Evolutionary conservation across 2,888 invertebrate species (phyloP).

Genomic region (Heliconius sara): DNA sequence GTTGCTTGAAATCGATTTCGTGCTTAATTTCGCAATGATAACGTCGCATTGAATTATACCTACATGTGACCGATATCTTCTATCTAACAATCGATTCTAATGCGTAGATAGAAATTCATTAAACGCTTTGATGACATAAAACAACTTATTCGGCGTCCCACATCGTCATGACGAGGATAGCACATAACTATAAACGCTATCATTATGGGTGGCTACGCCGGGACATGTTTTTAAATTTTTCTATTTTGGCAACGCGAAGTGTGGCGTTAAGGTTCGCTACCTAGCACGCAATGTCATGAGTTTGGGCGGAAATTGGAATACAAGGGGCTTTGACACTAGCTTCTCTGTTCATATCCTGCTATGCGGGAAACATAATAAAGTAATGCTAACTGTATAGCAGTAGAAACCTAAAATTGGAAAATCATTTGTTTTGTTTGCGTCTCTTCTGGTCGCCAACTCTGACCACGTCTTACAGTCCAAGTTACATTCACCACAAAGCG

Average conservation of each 20-base stretch:
- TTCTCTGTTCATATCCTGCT: neutral
- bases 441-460: neutral
- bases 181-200: neutral
- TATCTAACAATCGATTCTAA: slow-evolving; percentile 14
- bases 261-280: neutral
- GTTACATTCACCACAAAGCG: neutral
- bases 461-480: neutral
- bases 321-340: neutral
- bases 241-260: neutral
- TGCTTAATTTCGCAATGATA: slow-evolving; percentile 14
- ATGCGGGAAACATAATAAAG: neutral
- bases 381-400: too few relatives aligned
- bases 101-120: neutral
- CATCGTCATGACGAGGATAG: neutral
- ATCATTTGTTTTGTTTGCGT: too few relatives aligned
- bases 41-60: neutral
- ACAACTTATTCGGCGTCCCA: neutral
- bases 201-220: neutral
- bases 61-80: neutral
- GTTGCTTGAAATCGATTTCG: slow-evolving; percentile 7
- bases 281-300: neutral
- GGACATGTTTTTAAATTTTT: neutral
- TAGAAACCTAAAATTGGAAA: too few relatives aligned
- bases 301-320: neutral
- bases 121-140: neutral